phyloP scores from a whole-genome alignment of 2,113 vertebrate species.

The Orthonyx spaldingii region DNA sequence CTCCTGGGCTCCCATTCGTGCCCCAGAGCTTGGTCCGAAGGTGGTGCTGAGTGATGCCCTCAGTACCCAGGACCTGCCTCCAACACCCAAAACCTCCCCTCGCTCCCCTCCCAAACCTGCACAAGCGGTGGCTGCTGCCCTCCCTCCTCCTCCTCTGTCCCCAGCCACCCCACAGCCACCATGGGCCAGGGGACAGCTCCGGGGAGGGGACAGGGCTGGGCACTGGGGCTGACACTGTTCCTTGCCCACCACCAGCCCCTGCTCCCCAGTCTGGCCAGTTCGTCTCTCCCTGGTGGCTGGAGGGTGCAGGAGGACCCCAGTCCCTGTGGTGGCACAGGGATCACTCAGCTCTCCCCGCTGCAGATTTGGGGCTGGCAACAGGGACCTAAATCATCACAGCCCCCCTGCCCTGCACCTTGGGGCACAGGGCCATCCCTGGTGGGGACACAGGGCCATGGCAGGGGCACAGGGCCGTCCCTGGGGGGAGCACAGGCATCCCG shows the following conservation, averaged over 20 bases:
- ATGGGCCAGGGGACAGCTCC: background rate
- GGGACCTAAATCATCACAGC: background rate
- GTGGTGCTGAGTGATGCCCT: accelerated
- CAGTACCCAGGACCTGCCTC: background rate
- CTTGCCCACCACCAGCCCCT: background rate
- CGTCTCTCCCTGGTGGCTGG: background rate
- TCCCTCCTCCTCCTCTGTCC: background rate
- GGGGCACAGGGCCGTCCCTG: background rate
- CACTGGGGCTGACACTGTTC: background rate
- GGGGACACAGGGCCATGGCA: background rate
- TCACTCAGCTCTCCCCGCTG: background rate
- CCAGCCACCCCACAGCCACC: background rate
- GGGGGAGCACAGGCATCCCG: background rate
- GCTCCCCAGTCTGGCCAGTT: background rate
- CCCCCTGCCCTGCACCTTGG: no score
- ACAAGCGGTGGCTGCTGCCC: background rate
- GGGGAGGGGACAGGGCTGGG: background rate
- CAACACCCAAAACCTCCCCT: background rate
- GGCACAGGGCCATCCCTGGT: background rate
- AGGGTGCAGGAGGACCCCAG: background rate
- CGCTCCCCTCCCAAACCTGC: background rate
- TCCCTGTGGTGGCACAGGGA: background rate
- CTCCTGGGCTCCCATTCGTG: background rate
- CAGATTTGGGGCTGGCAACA: background rate
- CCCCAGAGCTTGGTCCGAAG: background rate